A percentile compares a stretch with the other conserved stretches of the same genome.
Evolutionary conservation across 2,888 invertebrate species (phyloP).

Genomic region (Andrena haemorrhoa): DNA sequence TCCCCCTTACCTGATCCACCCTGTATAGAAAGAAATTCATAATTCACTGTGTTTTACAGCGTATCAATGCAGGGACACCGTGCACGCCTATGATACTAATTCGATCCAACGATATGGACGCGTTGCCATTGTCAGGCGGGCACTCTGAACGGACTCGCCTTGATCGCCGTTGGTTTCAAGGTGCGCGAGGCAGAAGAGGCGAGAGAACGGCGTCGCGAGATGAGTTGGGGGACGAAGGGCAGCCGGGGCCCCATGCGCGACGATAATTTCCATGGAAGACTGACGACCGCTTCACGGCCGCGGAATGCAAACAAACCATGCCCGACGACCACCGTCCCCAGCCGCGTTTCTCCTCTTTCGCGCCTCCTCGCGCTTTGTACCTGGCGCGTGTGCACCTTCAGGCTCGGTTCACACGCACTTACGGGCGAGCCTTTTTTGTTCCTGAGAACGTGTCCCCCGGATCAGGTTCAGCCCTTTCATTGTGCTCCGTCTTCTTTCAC

Average conservation of each 20-base stretch:
- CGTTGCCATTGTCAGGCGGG: background rate
- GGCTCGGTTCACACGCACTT: conserved; percentile 65
- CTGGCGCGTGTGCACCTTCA: conserved; percentile 57
- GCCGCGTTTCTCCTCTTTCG: conserved; percentile 43
- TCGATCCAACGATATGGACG: conserved; percentile 1
- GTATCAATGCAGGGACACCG: too few relatives aligned
- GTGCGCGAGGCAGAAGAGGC: background rate
- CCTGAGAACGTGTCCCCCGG: conserved; percentile 35
- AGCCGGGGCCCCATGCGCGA: conserved; percentile 52
- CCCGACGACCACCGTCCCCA: conserved; percentile 45
- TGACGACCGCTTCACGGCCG: conserved; percentile 66
- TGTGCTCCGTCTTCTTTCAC: background rate
- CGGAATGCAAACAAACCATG: conserved; percentile 76
- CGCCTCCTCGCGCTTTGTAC: conserved; percentile 45
- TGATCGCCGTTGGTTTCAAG: conserved; percentile 28
- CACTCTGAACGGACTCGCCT: background rate
- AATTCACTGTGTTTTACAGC: too few relatives aligned
- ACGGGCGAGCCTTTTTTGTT: conserved; percentile 36
- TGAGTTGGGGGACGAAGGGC: conserved; percentile 39
- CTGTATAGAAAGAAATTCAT: too few relatives aligned
- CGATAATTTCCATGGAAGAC: conserved; percentile 70
- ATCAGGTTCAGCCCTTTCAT: conserved; percentile 45
- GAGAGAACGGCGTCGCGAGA: background rate
- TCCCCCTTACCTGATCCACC: too few relatives aligned
- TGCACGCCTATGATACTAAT: background rate